phyloP scores from a whole-genome alignment of 2,797 vertebrate species.

The Argya squamiceps region DNA sequence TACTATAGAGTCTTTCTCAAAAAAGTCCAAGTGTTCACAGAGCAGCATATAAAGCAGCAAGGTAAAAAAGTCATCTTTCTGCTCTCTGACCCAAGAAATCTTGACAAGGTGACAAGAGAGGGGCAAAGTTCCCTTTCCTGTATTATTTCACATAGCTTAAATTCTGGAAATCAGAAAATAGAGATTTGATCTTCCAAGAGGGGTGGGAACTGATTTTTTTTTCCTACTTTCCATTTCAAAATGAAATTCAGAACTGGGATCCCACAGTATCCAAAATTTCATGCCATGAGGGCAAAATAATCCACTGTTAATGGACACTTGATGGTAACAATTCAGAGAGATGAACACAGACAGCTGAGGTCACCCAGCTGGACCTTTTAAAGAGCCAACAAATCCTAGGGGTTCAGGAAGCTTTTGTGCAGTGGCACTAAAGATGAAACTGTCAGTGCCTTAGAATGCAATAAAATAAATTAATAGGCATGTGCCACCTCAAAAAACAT shows the following conservation, averaged over 20 bases:
- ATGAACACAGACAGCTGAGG: background rate
- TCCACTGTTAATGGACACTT: background rate
- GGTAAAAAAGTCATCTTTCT: background rate
- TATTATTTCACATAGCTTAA: background rate
- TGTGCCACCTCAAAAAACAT: rapidly evolving
- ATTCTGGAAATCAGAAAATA: background rate
- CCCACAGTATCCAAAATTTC: background rate
- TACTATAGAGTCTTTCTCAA: background rate
- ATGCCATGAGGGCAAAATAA: background rate
- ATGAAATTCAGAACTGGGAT: background rate
- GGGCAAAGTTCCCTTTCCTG: background rate
- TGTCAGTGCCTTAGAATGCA: background rate
- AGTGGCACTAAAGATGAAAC: background rate
- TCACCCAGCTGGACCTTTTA: background rate
- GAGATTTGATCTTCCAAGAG: background rate
- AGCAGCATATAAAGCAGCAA: background rate
- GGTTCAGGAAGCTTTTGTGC: background rate
- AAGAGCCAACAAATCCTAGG: background rate
- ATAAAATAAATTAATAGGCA: background rate
- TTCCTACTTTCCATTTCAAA: background rate
- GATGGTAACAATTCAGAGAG: background rate
- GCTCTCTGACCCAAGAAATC: background rate
- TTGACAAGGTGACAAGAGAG: background rate
- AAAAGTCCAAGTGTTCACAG: background rate
- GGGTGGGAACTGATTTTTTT: background rate